Evolutionary conservation across 2,113 vertebrate species (phyloP).

Genomic region (Crotalus viridis): DNA sequence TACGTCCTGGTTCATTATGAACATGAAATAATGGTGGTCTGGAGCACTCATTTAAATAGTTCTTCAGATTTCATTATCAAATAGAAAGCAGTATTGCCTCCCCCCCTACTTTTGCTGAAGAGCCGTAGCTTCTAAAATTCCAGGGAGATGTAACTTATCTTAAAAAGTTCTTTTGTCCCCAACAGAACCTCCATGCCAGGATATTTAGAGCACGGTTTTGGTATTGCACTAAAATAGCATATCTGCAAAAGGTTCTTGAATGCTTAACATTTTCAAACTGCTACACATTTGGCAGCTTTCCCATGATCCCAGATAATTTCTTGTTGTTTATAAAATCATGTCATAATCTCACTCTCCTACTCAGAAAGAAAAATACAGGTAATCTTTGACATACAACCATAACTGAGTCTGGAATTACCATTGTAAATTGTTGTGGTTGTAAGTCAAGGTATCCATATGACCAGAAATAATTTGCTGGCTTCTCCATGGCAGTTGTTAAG

Average conservation of each 20-base stretch:
- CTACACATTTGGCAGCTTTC: constrained; percentile 10
- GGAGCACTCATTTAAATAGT: background rate
- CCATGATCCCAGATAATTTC: background rate
- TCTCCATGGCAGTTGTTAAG: background rate
- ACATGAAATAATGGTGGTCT: background rate
- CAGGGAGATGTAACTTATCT: background rate
- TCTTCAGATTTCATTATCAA: background rate
- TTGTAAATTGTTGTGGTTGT: background rate
- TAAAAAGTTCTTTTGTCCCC: background rate
- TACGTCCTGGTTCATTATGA: background rate
- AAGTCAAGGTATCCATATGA: background rate
- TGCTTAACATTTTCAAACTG: constrained; percentile 26
- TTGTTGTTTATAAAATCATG: background rate
- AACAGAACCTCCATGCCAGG: background rate
- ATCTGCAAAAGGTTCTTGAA: constrained; percentile 7
- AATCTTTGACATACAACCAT: too few relatives aligned
- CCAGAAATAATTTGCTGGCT: background rate
- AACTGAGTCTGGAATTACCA: too few relatives aligned
- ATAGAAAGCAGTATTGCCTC: background rate
- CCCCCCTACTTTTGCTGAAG: background rate
- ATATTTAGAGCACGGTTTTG: constrained; percentile 25
- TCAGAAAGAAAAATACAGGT: background rate
- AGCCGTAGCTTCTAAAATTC: background rate
- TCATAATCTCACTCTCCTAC: background rate
- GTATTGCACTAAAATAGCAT: constrained; percentile 38